These are phyloP conservation scores for Acronicta aceris DNA, from an alignment of 2,888 invertebrate species.

Conservation along the genomic window DNA sequence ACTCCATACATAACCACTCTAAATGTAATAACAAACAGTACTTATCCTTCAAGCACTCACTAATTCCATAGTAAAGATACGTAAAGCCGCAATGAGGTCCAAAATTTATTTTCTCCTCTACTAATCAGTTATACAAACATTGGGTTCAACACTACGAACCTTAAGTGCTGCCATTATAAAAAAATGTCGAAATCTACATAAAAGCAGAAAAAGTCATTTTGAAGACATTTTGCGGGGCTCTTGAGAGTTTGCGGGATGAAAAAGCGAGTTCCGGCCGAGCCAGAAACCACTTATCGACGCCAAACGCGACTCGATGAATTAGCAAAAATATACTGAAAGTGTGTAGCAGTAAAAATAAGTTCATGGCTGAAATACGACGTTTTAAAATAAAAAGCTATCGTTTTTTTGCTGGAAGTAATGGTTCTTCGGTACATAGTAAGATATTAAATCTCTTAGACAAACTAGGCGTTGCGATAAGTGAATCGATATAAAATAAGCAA, in stretches of 20 bases:
- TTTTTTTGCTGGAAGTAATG: background rate
- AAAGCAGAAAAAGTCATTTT: slow-evolving; percentile 79
- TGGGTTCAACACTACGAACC: slow-evolving; percentile 49
- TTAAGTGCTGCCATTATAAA: slow-evolving; percentile 76
- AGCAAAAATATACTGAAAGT: slow-evolving; percentile 61
- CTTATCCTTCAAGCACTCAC: slow-evolving; percentile 41
- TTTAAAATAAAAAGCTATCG: slow-evolving; percentile 3
- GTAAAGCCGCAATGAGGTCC: slow-evolving; percentile 52
- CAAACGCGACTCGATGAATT: slow-evolving; percentile 73
- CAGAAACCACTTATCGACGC: slow-evolving; percentile 81
- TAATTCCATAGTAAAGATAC: slow-evolving; percentile 40
- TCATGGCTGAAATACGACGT: slow-evolving; percentile 8
- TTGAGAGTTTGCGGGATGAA: slow-evolving; percentile 81
- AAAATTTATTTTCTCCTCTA: slow-evolving; percentile 25
- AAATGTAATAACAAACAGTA: slow-evolving; percentile 41
- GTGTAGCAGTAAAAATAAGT: slow-evolving; percentile 22
- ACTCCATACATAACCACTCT: slow-evolving; percentile 12
- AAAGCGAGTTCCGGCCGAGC: slow-evolving; percentile 80
- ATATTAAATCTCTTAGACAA: too few relatives aligned
- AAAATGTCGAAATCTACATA: slow-evolving; percentile 82
- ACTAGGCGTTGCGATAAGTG: too few relatives aligned
- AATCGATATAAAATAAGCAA: too few relatives aligned
- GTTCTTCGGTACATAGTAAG: background rate
- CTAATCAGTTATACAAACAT: slow-evolving; percentile 51
- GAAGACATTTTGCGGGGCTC: slow-evolving; percentile 85